phyloP scores from a whole-genome alignment of 1,140 invertebrate species.

The Plectrocnemia conspersa region DNA sequence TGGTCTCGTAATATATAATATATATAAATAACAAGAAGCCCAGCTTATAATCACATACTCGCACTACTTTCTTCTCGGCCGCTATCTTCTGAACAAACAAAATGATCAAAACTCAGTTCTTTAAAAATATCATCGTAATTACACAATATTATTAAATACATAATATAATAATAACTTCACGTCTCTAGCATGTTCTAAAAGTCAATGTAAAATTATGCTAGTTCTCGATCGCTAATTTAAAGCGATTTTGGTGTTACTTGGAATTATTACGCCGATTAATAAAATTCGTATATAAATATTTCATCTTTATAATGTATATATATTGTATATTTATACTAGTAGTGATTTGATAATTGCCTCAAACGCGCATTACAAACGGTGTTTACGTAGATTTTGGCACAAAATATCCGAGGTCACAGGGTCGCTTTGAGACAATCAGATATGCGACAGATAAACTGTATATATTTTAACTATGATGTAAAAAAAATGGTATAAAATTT shows the following conservation, averaged over 20 bases:
- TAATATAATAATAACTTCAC: slow-evolving; percentile 12
- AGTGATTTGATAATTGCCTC: too few relatives aligned
- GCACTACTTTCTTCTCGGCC: not conserved
- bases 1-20: slow-evolving; percentile 16
- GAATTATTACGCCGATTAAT: slow-evolving; percentile 17
- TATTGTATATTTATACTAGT: too few relatives aligned
- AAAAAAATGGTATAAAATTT: too few relatives aligned
- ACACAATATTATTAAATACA: too few relatives aligned
- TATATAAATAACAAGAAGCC: slow-evolving; percentile 24
- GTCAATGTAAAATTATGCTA: slow-evolving; percentile 16
- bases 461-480: too few relatives aligned
- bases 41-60: slow-evolving; percentile 5
- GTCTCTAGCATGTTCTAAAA: slow-evolving; percentile 19
- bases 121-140: too few relatives aligned
- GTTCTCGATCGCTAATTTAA: slow-evolving; percentile 1
- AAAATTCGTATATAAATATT: not conserved
- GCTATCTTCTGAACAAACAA: not conserved
- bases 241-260: slow-evolving; percentile 12
- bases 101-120: not conserved
- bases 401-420: too few relatives aligned
- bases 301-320: not conserved
- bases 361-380: too few relatives aligned
- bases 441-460: too few relatives aligned
- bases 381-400: too few relatives aligned
- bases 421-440: too few relatives aligned